Evolutionary conservation across 2,797 vertebrate species (phyloP), one percentile per base, ranked within the genome.

Genomic region (Selene dorsalis): DNA sequence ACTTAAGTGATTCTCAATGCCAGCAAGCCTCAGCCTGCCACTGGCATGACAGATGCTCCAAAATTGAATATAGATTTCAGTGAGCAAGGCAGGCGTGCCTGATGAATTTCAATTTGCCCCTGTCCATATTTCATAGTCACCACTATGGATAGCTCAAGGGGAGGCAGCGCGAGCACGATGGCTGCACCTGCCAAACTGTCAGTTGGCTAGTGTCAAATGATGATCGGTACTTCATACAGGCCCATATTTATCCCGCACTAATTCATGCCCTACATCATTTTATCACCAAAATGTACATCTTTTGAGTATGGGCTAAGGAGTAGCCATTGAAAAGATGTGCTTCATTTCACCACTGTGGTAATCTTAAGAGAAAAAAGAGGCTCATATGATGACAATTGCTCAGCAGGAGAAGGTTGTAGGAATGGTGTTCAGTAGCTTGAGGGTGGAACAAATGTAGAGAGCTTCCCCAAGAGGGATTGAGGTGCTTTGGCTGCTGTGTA

Each of bases 11-110:
- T 90, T 93, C 88, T 92, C 88, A 89, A 90, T 92, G 89, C 84
- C 84, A 84, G 91, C 80, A 80, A 91, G 90, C 89, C 80, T 85
- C 79, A 56, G 84, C 88, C 89, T 90, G 91, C 88, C 91, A 88
- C 84, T 14, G 87, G 91, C 86, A 89, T 92, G 92, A 93, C 92
- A 93, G 93, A 93, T 94, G 92, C 92, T 93, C 80, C 69, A 90
- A 90, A 94, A 94, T 92, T 90, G 93, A 94, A 94, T 94, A 94
- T 94, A 94, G 93, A 94, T 95, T 94, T 93, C 91, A 89, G 87
- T 87, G 92, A 92, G 93, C 89, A 82, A 92, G 90, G 92, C 91
- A 92, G 91, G 88, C 85, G 73, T 89, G 91, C 91, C 88, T 91
- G 93, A 93, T 94, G 93, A 93, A 94, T 94, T 91, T 94, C 92